These are phyloP conservation scores for Coreoperca whiteheadi DNA, from an alignment of 2,113 vertebrate species.

Conservation along the genomic window DNA sequence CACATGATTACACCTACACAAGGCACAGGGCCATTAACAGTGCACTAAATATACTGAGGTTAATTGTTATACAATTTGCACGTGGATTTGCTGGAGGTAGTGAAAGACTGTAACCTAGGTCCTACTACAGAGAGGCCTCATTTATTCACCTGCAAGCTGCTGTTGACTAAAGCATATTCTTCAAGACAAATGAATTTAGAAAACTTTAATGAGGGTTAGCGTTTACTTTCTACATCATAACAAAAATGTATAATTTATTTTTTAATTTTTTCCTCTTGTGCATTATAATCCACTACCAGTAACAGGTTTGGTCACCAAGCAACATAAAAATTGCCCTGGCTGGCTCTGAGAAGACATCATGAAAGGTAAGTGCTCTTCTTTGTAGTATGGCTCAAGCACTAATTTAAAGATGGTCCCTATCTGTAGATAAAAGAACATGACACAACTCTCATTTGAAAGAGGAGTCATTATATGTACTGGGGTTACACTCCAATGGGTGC, in stretches of 20 bases:
- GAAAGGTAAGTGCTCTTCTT: constrained; percentile 67
- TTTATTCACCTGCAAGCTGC: constrained; percentile 43
- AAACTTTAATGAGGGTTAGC: constrained; percentile 2
- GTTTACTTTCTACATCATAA: constrained; percentile 21
- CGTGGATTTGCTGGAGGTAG: constrained; percentile 70
- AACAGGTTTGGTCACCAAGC: constrained; percentile 46
- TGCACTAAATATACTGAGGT: constrained; percentile 88
- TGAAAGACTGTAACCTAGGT: constrained; percentile 45
- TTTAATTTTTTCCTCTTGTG: constrained; percentile 10
- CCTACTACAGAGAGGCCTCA: constrained; percentile 16
- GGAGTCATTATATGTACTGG: constrained; percentile 39
- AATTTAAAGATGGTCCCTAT: constrained; percentile 69
- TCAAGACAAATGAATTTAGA: constrained; percentile 3
- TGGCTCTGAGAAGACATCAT: constrained; percentile 54
- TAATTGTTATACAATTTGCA: constrained; percentile 86
- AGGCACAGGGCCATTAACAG: constrained; percentile 88
- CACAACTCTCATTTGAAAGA: constrained; percentile 57
- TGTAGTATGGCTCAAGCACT: constrained; percentile 62
- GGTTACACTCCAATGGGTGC: constrained; percentile 32
- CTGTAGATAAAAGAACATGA: constrained; percentile 62
- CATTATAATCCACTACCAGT: constrained; percentile 32
- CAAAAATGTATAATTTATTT: neutral
- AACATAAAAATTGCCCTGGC: constrained; percentile 54
- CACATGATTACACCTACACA: constrained; percentile 90
- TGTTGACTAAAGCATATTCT: constrained; percentile 15